These are phyloP conservation scores for Hystrix brachyura DNA, from an alignment of 2,113 vertebrate genomes.

Conservation along the genomic window DNA sequence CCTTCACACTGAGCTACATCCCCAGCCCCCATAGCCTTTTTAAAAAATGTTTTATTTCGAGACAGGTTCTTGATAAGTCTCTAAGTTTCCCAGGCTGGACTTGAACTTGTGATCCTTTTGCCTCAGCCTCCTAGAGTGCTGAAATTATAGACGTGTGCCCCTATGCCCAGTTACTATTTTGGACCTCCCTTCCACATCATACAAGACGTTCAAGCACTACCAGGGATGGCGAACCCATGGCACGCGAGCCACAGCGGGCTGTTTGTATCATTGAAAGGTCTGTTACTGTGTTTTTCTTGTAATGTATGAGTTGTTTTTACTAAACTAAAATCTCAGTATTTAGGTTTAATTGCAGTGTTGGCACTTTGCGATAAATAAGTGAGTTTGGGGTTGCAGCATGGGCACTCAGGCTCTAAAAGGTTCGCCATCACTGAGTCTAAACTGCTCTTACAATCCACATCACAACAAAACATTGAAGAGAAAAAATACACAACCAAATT, in stretches of 20 bases:
- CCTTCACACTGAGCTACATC: not conserved
- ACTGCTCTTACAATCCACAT: not conserved
- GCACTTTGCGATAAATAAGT: not conserved
- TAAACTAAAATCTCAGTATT: not conserved
- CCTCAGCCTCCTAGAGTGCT: not conserved
- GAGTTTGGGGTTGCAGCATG: not conserved
- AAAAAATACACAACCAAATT: not conserved
- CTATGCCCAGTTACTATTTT: not conserved
- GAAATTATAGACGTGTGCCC: not conserved
- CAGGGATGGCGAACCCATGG: not conserved
- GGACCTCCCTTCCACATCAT: not conserved
- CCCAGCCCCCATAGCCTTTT: not conserved
- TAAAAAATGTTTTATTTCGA: not conserved
- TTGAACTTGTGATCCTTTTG: not conserved
- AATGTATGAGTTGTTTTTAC: not conserved
- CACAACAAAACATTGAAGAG: not conserved
- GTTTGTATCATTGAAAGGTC: not conserved
- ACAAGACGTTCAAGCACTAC: not conserved
- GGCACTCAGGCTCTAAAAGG: not conserved
- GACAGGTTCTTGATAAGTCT: not conserved
- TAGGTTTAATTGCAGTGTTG: not conserved
- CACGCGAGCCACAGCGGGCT: not conserved
- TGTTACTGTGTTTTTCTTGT: not conserved
- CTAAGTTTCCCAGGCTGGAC: not conserved
- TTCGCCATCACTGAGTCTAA: not conserved